These are phyloP conservation scores for Aporrectodea caliginosa DNA, from an alignment of 1,140 invertebrate species.

Conservation along the genomic window DNA sequence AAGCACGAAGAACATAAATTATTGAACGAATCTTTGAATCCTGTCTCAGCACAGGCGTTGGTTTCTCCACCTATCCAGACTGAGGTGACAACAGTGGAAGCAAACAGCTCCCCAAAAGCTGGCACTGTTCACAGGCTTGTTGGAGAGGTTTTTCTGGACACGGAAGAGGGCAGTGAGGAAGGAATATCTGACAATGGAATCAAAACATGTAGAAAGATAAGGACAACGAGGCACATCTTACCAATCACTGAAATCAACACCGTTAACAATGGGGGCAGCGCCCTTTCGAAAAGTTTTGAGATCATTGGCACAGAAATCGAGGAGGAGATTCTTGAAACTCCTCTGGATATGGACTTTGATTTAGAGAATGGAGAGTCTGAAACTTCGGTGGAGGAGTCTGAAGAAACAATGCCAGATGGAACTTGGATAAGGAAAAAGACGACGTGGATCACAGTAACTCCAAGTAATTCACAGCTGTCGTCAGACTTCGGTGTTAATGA, in stretches of 20 bases:
- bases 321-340: not conserved
- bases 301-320: not conserved
- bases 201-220: not conserved
- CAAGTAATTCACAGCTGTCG: too few species aligned
- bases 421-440: constrained; percentile 25
- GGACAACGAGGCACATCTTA: not conserved
- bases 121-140: too few species aligned
- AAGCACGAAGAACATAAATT: too few species aligned
- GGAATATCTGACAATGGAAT: not conserved
- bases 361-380: constrained; percentile 6
- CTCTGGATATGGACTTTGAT: not conserved
- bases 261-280: not conserved
- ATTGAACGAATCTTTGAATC: not conserved
- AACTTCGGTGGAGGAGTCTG: constrained; percentile 15
- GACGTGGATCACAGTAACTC: not conserved
- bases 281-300: not conserved
- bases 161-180: not conserved
- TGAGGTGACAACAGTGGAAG: too few species aligned
- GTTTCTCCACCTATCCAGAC: too few species aligned
- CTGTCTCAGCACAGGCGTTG: too few species aligned
- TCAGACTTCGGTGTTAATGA: too few species aligned
- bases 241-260: not conserved
- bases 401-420: constrained; percentile 22
- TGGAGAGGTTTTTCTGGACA: not conserved
- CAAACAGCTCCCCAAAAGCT: too few species aligned